Evolutionary conservation across 30 jellyfish, hydroid and myxozoan genomes (phyloP), one percentile per base, ranked within the genome.

Genomic region (Cassiopea xamachana): DNA sequence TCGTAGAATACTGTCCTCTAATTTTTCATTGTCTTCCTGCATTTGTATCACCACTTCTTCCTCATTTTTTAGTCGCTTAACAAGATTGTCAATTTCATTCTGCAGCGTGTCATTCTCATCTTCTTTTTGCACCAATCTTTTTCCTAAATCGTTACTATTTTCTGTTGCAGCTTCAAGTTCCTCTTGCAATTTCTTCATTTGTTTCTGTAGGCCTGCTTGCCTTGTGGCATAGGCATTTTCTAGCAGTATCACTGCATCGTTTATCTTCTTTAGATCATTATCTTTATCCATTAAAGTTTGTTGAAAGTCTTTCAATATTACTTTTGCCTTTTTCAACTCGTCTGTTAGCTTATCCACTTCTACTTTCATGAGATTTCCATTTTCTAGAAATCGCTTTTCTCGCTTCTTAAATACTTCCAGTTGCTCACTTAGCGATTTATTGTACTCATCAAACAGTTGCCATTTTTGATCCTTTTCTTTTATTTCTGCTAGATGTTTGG

Each of bases 201-300:
- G 72, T 19, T 69, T 87, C 79, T 77, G 89, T 64, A 78, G 72
- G 3, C 79, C 94, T 62, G 75, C 68, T n/a, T 87, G 84, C 39
- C 89, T 78, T 55, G 94, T 82, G 45, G 89, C 84, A 75, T 87
- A 79, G 47, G 94, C 79, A 45, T 60, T 77, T 72, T 87, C 94
- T 7, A 87, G 71, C 58, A 87, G 77, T 80, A 87, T 69, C 16
- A 87, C 94, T 10, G 94, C 94, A 39, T 87, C 94, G 55, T 87
- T 78, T 46, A 87, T 87, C 67, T 87, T 87, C 77, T 87, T 87
- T 14, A 87, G 79, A 46, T 87, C 94, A 71, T 77, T 87, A 77
- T 87, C 94, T 58, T 87, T 87, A 45, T 87, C 94, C 70, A 87
- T 39, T 27, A 87, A 47, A 1, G 89, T 87, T 2, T 77, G 43